These are phyloP conservation scores for Drosophila prostipennis DNA, from an alignment of 2,888 invertebrate genomes.

Conservation along the genomic window DNA sequence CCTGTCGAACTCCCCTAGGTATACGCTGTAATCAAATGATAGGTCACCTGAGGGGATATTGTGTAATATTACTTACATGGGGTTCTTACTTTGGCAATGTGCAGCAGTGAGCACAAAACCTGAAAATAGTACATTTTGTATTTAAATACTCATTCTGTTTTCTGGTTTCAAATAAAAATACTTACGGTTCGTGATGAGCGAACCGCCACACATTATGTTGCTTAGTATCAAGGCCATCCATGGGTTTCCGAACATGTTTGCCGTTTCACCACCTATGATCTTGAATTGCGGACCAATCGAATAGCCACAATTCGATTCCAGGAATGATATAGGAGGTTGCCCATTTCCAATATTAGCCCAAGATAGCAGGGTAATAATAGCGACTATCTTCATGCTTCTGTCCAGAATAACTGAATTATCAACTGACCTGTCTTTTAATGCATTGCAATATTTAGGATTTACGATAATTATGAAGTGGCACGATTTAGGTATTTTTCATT, in stretches of 20 bases:
- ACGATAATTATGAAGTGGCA: too few relatives aligned
- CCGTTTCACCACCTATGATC: neutral
- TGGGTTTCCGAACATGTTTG: neutral
- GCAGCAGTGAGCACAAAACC: constrained; percentile 14
- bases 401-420: neutral
- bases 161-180: neutral
- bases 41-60: too few relatives aligned
- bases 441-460: neutral
- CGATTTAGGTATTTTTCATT: too few relatives aligned
- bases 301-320: constrained; percentile 1
- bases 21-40: neutral
- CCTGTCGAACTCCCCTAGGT: constrained; percentile 2
- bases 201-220: neutral
- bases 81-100: neutral
- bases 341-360: neutral
- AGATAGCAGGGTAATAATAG: neutral
- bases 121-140: neutral
- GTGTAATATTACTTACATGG: neutral
- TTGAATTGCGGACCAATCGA: neutral
- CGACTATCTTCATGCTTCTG: constrained; percentile 1
- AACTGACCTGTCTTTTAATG: neutral
- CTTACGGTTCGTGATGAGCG: constrained; percentile 16
- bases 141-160: neutral
- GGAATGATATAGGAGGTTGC: neutral
- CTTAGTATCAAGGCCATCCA: constrained; percentile 8